Conservation (phyloP, 2,888 invertebrate species). For the Pantelozetes paolii region DNA sequence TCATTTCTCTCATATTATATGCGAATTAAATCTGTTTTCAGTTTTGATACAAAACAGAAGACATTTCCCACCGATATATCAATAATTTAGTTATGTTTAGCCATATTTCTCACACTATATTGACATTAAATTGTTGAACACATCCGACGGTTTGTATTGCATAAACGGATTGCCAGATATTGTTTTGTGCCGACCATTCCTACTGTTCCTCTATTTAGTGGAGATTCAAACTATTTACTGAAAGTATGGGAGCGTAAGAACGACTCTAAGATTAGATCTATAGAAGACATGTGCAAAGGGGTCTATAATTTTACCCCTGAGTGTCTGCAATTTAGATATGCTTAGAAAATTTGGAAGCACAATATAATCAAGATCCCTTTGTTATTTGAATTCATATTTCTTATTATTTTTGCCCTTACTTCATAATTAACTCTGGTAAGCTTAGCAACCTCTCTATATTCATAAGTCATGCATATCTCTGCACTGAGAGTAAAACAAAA, state of each 20-base stretch:
- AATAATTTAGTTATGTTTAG: constrained; percentile 1
- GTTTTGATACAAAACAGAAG: constrained; percentile 31
- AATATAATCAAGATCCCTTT: too few species aligned
- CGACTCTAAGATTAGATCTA: neutral
- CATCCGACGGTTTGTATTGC: neutral
- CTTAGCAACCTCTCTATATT: too few species aligned
- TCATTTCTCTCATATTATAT: neutral
- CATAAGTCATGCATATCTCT: too few species aligned
- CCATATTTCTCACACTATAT: neutral
- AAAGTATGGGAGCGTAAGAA: neutral
- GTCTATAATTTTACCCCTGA: too few species aligned
- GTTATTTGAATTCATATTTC: too few species aligned
- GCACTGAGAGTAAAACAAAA: neutral
- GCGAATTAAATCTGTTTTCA: constrained; percentile 16
- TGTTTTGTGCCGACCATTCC: neutral
- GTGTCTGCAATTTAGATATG: too few species aligned
- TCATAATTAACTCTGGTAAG: too few species aligned
- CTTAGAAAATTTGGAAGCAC: too few species aligned
- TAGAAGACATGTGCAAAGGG: too few species aligned
- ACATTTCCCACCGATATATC: neutral
- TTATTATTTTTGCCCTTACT: too few species aligned
- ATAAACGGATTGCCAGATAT: neutral
- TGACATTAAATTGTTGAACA: neutral
- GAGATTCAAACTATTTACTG: too few species aligned
- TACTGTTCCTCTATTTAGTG: constrained; percentile 1